Base-by-base conservation (phyloP, 2,113 vertebrate genomes). In the Damaliscus lunatus region DNA sequence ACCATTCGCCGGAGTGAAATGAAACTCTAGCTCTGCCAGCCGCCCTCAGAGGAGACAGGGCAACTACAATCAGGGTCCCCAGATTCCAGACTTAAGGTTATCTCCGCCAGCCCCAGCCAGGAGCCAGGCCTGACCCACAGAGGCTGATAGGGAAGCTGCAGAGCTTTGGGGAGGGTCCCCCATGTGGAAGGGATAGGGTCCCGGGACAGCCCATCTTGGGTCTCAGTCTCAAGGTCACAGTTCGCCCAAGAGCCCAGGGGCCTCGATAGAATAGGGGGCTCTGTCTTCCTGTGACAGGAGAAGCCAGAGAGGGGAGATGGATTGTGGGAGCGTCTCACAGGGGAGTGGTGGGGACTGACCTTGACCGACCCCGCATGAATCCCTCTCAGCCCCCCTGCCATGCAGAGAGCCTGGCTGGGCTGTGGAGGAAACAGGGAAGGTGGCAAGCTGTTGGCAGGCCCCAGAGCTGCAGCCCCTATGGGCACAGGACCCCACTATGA, bases 291-390 rank as follows among this genome's bases (percentile, higher is more conserved):
- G 48, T 74, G 19, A 27, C 9, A 50, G 74, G 67, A 27, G 0
- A 60, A 64, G 64, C 50, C 87, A 84, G 78, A 78, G 80, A 64
- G 16, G 74, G 19, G 55, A 78, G 74, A 48, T 19, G 9, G 48
- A 13, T 1, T 67, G 8, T 36, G 67, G 64, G 62, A 64, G 43
- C 64, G 40, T 60, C 31, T 53, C 46, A 1, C 27, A 19, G 27
- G 13, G 8, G 5, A 16, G 33, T 19, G 14, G 14, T 1, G 17
- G 59, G 52, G 12, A 62, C 52, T 27, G 77, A 40, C 43, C 27
- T n/a, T 53, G n/a, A 59, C 36, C 3, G 2, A 25, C 19, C 10
- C 55, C 7, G 0, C 3, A 0, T 0, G 33, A 59, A 48, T 36
- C 9, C 52, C 29, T 71, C 59, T 60, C 29, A 10, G 33, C 11